Base-by-base conservation (phyloP, 2,113 vertebrate genomes). In the Cebidichthys violaceus region DNA sequence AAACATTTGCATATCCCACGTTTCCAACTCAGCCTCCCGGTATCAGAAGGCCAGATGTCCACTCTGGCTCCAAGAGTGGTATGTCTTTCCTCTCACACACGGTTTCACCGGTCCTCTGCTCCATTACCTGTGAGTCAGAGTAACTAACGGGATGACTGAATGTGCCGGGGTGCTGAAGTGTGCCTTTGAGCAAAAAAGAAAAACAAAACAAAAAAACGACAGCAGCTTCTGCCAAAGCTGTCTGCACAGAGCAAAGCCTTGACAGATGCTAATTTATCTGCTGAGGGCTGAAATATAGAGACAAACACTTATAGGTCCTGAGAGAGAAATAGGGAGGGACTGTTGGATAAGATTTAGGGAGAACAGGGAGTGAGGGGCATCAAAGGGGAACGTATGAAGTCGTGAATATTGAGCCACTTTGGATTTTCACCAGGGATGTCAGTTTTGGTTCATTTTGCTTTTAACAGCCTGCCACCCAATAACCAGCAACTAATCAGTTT, bases 251-350 rank as follows among this genome's bases (percentile, higher is more conserved):
- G 71, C 68, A 79, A 77, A 69, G 50, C n/a, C 71, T 65, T 79
- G 92, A 86, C 87, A 89, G 87, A 89, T 84, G 79, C 70, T 90
- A 90, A 92, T 92, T 82, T 78, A 81, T 88, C 70, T 87, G 73
- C 88, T 68, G 68, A 84, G 77, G 78, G 82, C 65, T 87, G 88
- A 91, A 88, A 91, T 90, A 90, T 66, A 41, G 84, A 86, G 77
- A 79, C 70, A 70, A 77, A 86, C 70, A 79, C 67, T 68, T 81
- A 77, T 14, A 78, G 17, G 57, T 65, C 67, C 33, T 73, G 55
- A 70, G 78, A 72, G 76, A 75, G 77, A 75, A 43, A 66, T 39
- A 61, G 54, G 29, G 15, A 70, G 55, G 75, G 60, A 55, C 75
- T 54, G 54, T 76, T 74, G 33, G 69, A 89, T 85, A 47, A n/a